Conservation (phyloP, 2,888 invertebrate species). For the Parascotia fuliginaria region DNA sequence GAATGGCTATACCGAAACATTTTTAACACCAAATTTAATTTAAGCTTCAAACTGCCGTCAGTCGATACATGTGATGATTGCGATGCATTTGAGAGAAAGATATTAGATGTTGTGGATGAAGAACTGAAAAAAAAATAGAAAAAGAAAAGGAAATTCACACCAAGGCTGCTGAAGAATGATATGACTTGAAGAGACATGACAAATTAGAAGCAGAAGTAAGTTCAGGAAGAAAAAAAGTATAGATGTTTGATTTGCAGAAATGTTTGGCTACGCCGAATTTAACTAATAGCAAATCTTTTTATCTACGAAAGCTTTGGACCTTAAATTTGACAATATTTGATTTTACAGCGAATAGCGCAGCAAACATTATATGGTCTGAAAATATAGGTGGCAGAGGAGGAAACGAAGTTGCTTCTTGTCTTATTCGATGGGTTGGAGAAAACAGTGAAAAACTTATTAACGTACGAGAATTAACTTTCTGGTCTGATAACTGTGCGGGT, state of each 20-base stretch:
- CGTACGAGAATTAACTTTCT: constrained; percentile 11
- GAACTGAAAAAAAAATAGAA: neutral
- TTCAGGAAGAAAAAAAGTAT: too few relatives aligned
- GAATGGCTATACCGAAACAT: neutral
- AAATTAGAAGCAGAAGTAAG: neutral
- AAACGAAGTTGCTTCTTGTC: constrained; percentile 10
- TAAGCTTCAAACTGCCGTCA: neutral
- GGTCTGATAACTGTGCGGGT: constrained; percentile 17
- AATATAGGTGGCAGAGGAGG: constrained; percentile 15
- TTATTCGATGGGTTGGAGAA: constrained; percentile 9
- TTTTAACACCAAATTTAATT: neutral
- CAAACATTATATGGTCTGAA: constrained; percentile 12
- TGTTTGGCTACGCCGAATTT: constrained; percentile 24
- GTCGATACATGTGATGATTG: neutral
- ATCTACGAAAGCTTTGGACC: constrained; percentile 22
- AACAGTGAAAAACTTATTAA: neutral
- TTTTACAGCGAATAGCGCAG: constrained; percentile 1
- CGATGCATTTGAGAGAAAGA: neutral
- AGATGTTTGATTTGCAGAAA: constrained; percentile 25
- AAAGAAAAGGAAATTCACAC: neutral
- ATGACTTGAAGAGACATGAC: neutral
- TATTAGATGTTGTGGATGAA: neutral
- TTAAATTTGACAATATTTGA: constrained; percentile 19
- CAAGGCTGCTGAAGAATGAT: neutral
- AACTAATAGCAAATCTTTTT: constrained; percentile 14